phyloP scores from a whole-genome alignment of 2,888 invertebrate species.

The Lutraria lutraria region DNA sequence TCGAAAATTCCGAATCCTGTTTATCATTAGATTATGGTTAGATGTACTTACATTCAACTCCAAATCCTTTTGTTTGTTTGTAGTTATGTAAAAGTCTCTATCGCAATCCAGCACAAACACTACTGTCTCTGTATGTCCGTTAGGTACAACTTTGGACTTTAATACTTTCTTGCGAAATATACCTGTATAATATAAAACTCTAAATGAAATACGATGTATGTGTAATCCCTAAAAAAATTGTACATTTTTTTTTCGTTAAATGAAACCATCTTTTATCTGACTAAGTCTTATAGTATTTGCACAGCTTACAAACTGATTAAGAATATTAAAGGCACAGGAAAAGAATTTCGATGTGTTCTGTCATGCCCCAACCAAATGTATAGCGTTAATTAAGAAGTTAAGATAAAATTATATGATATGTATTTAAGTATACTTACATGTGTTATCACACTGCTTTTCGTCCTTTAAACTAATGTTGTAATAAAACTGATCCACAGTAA shows the following conservation, averaged over 20 bases:
- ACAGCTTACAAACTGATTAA: too few species aligned
- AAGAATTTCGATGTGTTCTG: too few species aligned
- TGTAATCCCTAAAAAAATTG: background rate
- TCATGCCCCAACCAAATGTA: too few species aligned
- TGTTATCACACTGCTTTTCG: constrained; percentile 42
- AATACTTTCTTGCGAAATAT: constrained; percentile 64
- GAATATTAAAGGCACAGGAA: too few species aligned
- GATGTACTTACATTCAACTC: constrained; percentile 67
- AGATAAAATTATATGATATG: too few species aligned
- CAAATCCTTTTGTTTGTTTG: constrained; percentile 49
- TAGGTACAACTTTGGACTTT: constrained; percentile 42
- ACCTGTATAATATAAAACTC: constrained; percentile 43
- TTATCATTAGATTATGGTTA: background rate
- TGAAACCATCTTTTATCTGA: too few species aligned
- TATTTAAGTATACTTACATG: constrained; percentile 55
- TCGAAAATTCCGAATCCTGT: too few species aligned
- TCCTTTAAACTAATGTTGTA: constrained; percentile 60
- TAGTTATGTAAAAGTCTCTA: constrained; percentile 62
- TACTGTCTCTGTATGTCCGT: constrained; percentile 57
- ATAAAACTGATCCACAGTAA: constrained; percentile 61
- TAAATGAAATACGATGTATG: background rate
- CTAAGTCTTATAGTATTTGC: too few species aligned
- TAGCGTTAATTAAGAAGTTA: too few species aligned
- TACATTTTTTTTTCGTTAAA: too few species aligned
- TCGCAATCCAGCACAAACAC: constrained; percentile 64